Evolutionary conservation across 2,888 invertebrate species (phyloP), one percentile per base, ranked within the genome.

Genomic region (Archips xylosteana): DNA sequence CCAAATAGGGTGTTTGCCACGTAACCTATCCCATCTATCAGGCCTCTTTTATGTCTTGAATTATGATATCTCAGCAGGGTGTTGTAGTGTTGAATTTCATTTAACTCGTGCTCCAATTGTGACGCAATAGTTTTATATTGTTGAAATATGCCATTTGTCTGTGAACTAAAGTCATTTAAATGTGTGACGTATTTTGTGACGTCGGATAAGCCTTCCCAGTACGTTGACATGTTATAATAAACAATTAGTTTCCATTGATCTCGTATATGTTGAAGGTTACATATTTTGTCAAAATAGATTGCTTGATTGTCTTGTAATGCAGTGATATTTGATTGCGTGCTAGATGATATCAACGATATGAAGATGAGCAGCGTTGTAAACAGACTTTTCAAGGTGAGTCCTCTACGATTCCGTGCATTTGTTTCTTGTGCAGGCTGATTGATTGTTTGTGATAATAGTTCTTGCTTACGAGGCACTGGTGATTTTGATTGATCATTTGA

Each of bases 1-100:
- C 76, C 77, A 64, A 77, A 77, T 15, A 77, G 70, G 2, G 70
- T 51, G 39, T 75, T 68, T 12, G 75, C 73, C 3, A 72, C 36
- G 36, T 67, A 65, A 59, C 72, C 45, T 42, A 71, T 5, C 60
- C 62, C 12, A 57, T 76, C 13, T 66, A 61, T 42, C 4, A 61
- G 8, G 15, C 39, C 61, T n/a, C 61, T 13, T 61, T 61, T 61
- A 3, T 36, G 36, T 60, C 60, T 60, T 12, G 34, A 36, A 36
- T 60, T 39, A 6, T 61, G 61, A 61, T 42, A 42, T 12, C 12
- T 61, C n/a, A 61, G 42, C 42, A 61, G 42, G 9, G 61, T 42
- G 61, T 61, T 61, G 15, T 15, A 61, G 42, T 39, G 42, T n/a
- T 39, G 36, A n/a, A 61, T 39, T 61, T 61, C 61, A 42, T 42